Evolutionary conservation across 2,113 vertebrate species (phyloP).

Genomic region (Leptobrachium leishanense): DNA sequence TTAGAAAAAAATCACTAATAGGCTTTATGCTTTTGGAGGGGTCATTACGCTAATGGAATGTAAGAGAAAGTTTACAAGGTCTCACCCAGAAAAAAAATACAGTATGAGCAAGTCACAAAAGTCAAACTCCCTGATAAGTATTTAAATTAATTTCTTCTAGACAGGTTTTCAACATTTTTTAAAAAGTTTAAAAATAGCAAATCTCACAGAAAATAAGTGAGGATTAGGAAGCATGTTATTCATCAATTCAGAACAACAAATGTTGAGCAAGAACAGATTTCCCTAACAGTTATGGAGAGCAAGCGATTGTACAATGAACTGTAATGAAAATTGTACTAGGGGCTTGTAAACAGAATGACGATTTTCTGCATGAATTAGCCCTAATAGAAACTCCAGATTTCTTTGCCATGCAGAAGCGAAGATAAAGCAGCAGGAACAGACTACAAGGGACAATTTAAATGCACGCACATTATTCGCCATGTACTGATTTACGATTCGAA

Average conservation of each 20-base stretch:
- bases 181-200: background rate
- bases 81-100: too few relatives aligned
- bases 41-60: too few relatives aligned
- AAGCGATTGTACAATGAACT: slow-evolving; percentile 1
- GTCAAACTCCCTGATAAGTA: too few relatives aligned
- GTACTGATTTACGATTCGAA: too few relatives aligned
- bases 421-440: background rate
- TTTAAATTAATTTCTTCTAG: too few relatives aligned
- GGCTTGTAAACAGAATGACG: slow-evolving; percentile 9
- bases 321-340: slow-evolving; percentile 8
- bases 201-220: background rate
- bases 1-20: too few relatives aligned
- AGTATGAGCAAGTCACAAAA: too few relatives aligned
- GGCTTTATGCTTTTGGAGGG: too few relatives aligned
- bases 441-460: too few relatives aligned
- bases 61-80: too few relatives aligned
- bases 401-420: background rate
- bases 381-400: background rate
- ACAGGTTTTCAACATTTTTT: too few relatives aligned
- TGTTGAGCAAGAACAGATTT: background rate
- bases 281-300: background rate
- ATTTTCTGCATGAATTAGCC: slow-evolving; percentile 7
- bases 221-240: background rate
- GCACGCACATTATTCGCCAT: too few relatives aligned
- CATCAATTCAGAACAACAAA: background rate